A percentile compares a stretch with the other conserved stretches of the same genome.
phyloP scores from a whole-genome alignment of 2,113 vertebrate genomes.

The Camelus bactrianus region DNA sequence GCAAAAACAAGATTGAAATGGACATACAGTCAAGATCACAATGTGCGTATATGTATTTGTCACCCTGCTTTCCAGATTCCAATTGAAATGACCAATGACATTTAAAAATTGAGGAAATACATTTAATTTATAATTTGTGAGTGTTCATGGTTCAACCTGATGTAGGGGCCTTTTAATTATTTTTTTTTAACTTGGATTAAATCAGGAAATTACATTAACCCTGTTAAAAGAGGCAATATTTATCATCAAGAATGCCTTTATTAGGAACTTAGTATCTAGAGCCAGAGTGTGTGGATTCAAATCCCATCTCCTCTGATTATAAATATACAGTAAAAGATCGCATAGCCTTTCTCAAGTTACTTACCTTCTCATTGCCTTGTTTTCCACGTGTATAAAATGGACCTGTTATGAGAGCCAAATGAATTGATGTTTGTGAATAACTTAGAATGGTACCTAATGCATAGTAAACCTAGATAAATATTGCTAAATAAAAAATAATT shows the following conservation, averaged over 20 bases:
- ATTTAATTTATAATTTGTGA: background rate
- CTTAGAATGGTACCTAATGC: background rate
- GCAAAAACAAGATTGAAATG: background rate
- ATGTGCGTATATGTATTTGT: background rate
- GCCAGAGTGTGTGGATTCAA: background rate
- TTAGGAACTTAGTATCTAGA: background rate
- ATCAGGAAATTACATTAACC: background rate
- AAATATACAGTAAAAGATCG: background rate
- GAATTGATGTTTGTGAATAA: background rate
- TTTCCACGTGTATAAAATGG: background rate
- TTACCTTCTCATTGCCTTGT: background rate
- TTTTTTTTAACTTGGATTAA: background rate
- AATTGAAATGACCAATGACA: background rate
- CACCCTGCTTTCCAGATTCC: background rate
- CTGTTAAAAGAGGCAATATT: background rate
- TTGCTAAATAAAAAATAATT: background rate
- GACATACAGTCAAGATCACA: background rate
- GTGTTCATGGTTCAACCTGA: background rate
- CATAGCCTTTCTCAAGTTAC: background rate
- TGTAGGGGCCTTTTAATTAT: background rate
- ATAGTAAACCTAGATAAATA: background rate
- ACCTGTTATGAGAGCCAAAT: background rate
- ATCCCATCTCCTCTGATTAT: background rate
- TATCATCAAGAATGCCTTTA: background rate
- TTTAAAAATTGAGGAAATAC: background rate